These are phyloP conservation scores for Danionella cerebrum DNA, from an alignment of 2,113 vertebrate genomes.

Conservation along the genomic window DNA sequence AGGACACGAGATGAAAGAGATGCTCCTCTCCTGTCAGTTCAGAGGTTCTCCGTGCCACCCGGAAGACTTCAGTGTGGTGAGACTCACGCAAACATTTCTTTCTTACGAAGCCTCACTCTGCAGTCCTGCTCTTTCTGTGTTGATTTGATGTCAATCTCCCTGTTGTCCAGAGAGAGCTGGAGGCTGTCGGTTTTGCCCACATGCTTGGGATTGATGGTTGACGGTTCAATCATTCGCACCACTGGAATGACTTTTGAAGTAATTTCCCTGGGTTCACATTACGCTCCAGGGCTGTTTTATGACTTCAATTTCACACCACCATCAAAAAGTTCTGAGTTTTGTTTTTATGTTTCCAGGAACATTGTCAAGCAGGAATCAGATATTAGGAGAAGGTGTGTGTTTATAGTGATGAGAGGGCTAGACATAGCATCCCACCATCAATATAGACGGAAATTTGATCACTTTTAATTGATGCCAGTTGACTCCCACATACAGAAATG, in stretches of 20 bases:
- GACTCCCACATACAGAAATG: too few relatives aligned
- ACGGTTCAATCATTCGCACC: background rate
- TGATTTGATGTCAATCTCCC: conserved; percentile 17
- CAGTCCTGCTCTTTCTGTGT: background rate
- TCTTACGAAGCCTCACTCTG: background rate
- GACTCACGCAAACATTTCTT: conserved; percentile 37
- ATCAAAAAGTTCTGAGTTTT: background rate
- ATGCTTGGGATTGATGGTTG: background rate
- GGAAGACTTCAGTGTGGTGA: conserved; percentile 94
- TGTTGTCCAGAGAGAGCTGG: background rate
- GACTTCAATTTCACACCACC: background rate
- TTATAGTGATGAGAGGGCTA: background rate
- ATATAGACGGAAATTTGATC: too few relatives aligned
- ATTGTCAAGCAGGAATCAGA: background rate
- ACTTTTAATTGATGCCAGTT: too few relatives aligned
- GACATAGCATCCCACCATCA: too few relatives aligned
- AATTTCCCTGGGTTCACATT: conserved; percentile 2
- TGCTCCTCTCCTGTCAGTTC: conserved; percentile 91
- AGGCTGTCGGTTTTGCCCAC: background rate
- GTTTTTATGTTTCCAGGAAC: background rate
- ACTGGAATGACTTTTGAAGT: background rate
- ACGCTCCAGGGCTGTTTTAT: background rate
- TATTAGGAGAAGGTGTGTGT: background rate
- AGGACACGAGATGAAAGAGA: conserved; percentile 89
- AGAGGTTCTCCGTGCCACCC: conserved; percentile 79